Conservation (phyloP, 2,888 invertebrate genomes). For the Abrostola tripartita region DNA sequence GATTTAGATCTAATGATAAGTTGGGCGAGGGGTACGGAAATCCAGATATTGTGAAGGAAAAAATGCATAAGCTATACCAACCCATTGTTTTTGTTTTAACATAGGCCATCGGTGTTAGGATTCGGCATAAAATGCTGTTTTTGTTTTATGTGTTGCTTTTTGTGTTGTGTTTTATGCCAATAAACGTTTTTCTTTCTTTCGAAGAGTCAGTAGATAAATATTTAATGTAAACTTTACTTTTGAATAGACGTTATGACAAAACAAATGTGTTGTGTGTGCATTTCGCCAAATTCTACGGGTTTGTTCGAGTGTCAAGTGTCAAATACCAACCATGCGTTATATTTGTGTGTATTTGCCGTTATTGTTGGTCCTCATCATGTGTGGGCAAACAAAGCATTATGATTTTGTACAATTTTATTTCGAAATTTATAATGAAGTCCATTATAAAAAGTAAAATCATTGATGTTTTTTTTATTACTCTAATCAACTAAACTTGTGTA, state of each 20-base stretch:
- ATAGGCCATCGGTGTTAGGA: too few relatives aligned
- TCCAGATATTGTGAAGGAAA: too few relatives aligned
- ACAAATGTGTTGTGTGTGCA: slow-evolving; percentile 5
- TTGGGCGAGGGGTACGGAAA: too few relatives aligned
- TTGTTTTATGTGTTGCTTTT: too few relatives aligned
- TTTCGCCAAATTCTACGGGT: slow-evolving; percentile 20
- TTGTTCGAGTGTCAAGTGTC: slow-evolving; percentile 24
- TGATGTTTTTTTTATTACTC: too few relatives aligned
- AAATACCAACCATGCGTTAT: slow-evolving; percentile 16
- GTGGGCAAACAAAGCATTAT: slow-evolving; percentile 34
- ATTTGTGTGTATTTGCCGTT: slow-evolving; percentile 35
- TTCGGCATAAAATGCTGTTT: too few relatives aligned
- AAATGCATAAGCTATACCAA: not conserved
- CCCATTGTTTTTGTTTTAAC: not conserved
- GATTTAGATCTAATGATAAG: too few relatives aligned
- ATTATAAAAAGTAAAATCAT: too few relatives aligned
- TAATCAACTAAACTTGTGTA: too few relatives aligned
- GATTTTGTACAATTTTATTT: slow-evolving; percentile 20
- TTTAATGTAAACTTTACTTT: slow-evolving; percentile 20
- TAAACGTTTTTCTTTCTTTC: too few relatives aligned
- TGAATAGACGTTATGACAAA: slow-evolving; percentile 2
- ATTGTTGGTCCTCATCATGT: slow-evolving; percentile 20
- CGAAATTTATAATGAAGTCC: too few relatives aligned
- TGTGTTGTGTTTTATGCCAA: too few relatives aligned
- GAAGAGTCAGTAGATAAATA: slow-evolving; percentile 25